These are phyloP conservation scores for Eleginops maclovinus DNA, from an alignment of 2,113 vertebrate species.

Conservation along the genomic window DNA sequence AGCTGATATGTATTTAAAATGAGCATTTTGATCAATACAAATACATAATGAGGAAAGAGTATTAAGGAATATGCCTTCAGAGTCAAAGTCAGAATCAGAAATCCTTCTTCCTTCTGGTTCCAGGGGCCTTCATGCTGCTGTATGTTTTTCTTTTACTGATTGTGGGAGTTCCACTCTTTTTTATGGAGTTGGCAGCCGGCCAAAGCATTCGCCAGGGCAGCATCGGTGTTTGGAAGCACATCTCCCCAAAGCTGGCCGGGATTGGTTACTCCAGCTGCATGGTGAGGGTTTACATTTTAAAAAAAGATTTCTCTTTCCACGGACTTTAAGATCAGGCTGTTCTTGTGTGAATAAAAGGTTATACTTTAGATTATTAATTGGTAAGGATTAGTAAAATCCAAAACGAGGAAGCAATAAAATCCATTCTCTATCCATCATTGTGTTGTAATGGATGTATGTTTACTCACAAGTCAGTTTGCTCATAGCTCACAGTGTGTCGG, in stretches of 20 bases:
- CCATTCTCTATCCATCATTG: not conserved
- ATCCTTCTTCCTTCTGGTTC: constrained; percentile 7
- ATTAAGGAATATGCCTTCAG: not conserved
- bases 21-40: not conserved
- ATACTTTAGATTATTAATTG: not conserved
- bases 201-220: constrained; percentile 86
- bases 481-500: not conserved
- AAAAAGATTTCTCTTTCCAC: not conserved
- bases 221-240: constrained; percentile 87
- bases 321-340: not conserved
- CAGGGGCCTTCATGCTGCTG: constrained; percentile 84
- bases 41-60: not conserved
- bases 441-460: not conserved
- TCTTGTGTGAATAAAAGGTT: not conserved
- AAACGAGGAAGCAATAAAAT: not conserved
- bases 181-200: constrained; percentile 88
- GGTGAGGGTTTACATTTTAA: constrained; percentile 69
- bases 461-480: constrained; percentile 12
- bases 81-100: too few species aligned
- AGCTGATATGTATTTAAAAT: not conserved
- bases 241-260: constrained; percentile 85
- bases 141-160: constrained; percentile 83
- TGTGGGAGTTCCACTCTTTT: constrained; percentile 86
- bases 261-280: constrained; percentile 88
- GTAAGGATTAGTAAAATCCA: not conserved